These are phyloP conservation scores for Rutpela maculata DNA, from an alignment of 2,888 invertebrate genomes.

Conservation along the genomic window DNA sequence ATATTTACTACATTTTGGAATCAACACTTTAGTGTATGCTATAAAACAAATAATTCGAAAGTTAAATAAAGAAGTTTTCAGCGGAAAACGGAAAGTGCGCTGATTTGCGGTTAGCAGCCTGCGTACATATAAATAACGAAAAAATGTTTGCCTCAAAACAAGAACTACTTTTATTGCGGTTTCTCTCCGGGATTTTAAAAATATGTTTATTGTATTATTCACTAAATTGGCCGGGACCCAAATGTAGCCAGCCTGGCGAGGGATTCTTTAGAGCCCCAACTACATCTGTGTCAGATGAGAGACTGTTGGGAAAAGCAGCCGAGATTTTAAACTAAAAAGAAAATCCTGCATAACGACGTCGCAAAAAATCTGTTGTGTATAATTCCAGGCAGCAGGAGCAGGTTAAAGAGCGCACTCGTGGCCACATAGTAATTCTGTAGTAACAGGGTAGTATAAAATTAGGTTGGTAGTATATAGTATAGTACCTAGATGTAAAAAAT, in stretches of 20 bases:
- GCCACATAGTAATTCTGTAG: not conserved
- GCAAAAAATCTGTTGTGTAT: not conserved
- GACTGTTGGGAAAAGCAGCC: not conserved
- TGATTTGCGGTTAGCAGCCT: not conserved
- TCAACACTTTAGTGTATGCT: no score
- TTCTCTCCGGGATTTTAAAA: conserved; percentile 19
- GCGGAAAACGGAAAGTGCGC: not conserved
- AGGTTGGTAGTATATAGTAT: no score
- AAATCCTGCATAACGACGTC: not conserved
- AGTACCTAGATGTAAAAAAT: no score
- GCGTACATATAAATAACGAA: not conserved
- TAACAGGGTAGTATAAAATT: no score
- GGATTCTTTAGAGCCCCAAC: conserved; percentile 3
- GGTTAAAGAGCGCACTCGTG: not conserved
- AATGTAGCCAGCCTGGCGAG: conserved; percentile 6
- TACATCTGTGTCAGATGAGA: conserved; percentile 1
- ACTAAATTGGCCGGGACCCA: conserved; percentile 10
- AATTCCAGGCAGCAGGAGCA: not conserved
- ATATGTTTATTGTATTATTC: conserved; percentile 20
- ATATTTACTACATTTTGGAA: no score
- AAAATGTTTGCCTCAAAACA: not conserved
- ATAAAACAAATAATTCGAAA: not conserved
- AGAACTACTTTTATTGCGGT: conserved; percentile 11
- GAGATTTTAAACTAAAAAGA: not conserved
- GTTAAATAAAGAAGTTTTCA: not conserved